Base-by-base conservation (phyloP, 2,888 invertebrate species). In the Timema cristinae region DNA sequence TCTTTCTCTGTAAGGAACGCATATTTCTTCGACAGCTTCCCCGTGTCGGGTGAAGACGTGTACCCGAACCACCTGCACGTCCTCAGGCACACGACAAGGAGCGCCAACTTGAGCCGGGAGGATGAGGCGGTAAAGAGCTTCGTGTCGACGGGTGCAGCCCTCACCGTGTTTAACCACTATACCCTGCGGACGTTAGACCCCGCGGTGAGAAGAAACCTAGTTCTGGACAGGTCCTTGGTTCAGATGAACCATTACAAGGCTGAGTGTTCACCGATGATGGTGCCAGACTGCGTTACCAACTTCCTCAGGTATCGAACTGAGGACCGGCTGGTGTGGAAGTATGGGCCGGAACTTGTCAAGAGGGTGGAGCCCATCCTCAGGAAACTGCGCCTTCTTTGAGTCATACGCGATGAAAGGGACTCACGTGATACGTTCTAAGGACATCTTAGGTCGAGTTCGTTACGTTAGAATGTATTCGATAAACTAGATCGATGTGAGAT, bases 161-260 rank as follows among this genome's bases (percentile, higher is more conserved):
- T 90, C 77, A 89, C 88, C 67, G 90, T 91, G 59, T 91, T 91
- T 81, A 92, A 92, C 81, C 92, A 92, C 79, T 92, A 91, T 78
- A 88, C 91, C 6, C 80, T 92, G 75, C 85, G 87, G 72, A 85
- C 86, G 72, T 79, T 90, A 49, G 86, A 85, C 69, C 83, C 85
- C 9, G 82, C 82, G 7, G 84, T 86, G 32, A 84, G 85, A 75
- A 81, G 84, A 15, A 85, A 85, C 56, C 86, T 87, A 83, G 84
- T 88, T 75, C 84, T 90, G 75, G 86, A 88, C 66, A 83, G 85
- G 50, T 81, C 80, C 66, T 84, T 87, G 78, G 89, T 86, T 61
- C 88, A 90, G 78, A 85, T 90, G 76, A 90, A 90, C 79, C 90
- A 90, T 82, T 90, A 91, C 78, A 87, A 88, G 81, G 84, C 80